Evolutionary conservation across 2,888 invertebrate species (phyloP), one percentile per base, ranked within the genome.

Genomic region (Nephrocerus scutellatus): DNA sequence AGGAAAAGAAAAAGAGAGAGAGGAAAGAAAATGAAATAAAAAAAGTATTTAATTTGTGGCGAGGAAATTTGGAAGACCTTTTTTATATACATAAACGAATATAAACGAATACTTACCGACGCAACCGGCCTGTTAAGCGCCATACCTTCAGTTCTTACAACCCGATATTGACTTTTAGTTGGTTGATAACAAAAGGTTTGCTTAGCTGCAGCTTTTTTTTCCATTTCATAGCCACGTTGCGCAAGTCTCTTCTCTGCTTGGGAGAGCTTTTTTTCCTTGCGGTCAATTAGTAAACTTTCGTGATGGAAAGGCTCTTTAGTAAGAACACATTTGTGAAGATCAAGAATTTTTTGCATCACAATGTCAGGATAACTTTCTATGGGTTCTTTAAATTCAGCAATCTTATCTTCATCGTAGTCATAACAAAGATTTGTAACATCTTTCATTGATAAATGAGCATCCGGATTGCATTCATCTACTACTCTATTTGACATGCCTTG

Each of bases 401-500:
- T 72, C 50, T 83, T 84, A 16, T 82, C 77, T 56, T 91, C 90
- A 61, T 86, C 89, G 62, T 91, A 88, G 57, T 91, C 88, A 70
- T 88, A 88, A 56, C 93, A 85, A 16, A 96, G 71, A 46, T 87
- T 89, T 10, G 87, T 88, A 21, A 89, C 84, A 58, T 90, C 90
- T 67, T 88, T 89, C 70, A 89, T 79, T 3, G 87, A 87, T 20
- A 91, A 72, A 63, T 89, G 89, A 2, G 93, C 92, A 61, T 97
- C 93, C 0, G 96, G 95, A 67, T 96, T 93, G 59, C 95, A 86
- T 64, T 98, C 97, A 70, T 98, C 97, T 0, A 98, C 95, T 5
- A 98, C 95, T 12, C 97, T 77, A 68, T 97, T 95, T 0, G 96
- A 88, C 87, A 97, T 93, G 41, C 96, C 96, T 69, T 96, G 93